A percentile compares a stretch with the other conserved stretches of the same genome.
Evolutionary conservation across 2,113 vertebrate genomes (phyloP).

Genomic region (Daubentonia madagascariensis): DNA sequence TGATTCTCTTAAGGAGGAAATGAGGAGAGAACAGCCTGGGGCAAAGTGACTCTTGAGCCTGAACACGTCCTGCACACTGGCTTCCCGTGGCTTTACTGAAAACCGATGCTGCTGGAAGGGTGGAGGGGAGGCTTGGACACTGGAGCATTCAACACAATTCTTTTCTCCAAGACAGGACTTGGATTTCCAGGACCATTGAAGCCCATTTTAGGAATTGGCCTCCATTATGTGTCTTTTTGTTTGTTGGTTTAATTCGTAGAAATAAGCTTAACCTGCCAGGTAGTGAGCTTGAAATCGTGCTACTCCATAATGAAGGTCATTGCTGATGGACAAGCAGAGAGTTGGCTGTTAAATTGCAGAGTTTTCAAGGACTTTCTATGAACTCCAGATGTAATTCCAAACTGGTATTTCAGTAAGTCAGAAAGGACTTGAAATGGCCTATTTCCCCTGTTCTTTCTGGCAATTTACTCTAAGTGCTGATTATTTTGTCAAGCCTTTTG

Average conservation of each 20-base stretch:
- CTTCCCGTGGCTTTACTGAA: not conserved
- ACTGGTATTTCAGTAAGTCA: constrained; percentile 60
- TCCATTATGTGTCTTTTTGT: not conserved
- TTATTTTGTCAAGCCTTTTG: constrained; percentile 78
- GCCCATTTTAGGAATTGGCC: constrained; percentile 18
- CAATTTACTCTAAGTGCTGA: constrained; percentile 72
- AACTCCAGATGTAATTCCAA: constrained; percentile 65
- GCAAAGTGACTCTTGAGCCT: not conserved
- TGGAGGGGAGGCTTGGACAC: not conserved
- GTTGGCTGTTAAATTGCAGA: constrained; percentile 58
- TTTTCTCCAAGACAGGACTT: not conserved
- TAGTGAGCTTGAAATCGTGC: not conserved
- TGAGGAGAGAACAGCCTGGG: not conserved
- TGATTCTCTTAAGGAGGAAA: constrained; percentile 5
- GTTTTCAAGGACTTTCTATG: constrained; percentile 73
- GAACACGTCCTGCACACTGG: not conserved
- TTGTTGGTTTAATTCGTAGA: constrained; percentile 52
- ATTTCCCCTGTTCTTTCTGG: constrained; percentile 66
- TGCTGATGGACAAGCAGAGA: constrained; percentile 43
- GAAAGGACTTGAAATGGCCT: constrained; percentile 66
- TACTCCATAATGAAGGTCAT: constrained; percentile 38
- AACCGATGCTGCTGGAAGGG: not conserved
- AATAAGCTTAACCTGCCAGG: constrained; percentile 35
- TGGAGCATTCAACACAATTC: not conserved
- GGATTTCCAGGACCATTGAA: not conserved